Evolutionary conservation across 92 coral and sea anemone genomes (phyloP), one percentile per base, ranked within the genome.

Genomic region (Porites cylindrica): DNA sequence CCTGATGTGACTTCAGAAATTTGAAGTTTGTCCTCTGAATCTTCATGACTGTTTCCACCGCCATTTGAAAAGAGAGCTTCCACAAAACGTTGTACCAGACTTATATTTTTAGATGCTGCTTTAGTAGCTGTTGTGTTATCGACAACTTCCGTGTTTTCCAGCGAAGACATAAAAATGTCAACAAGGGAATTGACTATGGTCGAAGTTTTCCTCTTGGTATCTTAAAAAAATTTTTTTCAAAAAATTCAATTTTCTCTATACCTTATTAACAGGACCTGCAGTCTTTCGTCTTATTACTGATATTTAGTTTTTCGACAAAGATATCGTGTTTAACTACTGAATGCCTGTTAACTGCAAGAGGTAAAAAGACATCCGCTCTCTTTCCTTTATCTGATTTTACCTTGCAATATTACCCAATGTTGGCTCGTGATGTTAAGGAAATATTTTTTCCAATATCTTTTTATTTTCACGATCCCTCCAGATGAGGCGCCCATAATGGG

Each of bases 81-180:
- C 9, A 68, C 63, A 67, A 80, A 80, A 8, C 59, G 59, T 11
- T 80, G 74, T 11, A 67, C 8, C 7, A 51, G 18, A 68, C 75
- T 66, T 50, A 1, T 20, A 47, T 66, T 80, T 14, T 75, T 50
- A 6, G 7, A 18, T 3, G 11, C 74, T 6, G 17, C 7, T n/a
- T 11, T 58, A 1, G 29, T 17, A 6, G 23, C 7, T 16, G 10
- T 29, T 6, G 24, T 67, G 16, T 23, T 51, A 26, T 23, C 47
- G 20, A 23, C 65, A 8, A 21, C 16, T n/a, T 66, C 64, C 51
- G 51, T 17, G 3, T 21, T 10, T 51, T 14, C 16, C 51, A 43
- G 18, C 24, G 75, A 12, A 80, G 84, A 16, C 64, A 51, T 21
- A 23, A 79, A 47, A n/a, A 66, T 66, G 58, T 66, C 23, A 66